Percentiles rank a stretch among this genome's conserved stretches.
Evolutionary conservation across 2,113 vertebrate species (phyloP).

Genomic region (Mustelus asterias): DNA sequence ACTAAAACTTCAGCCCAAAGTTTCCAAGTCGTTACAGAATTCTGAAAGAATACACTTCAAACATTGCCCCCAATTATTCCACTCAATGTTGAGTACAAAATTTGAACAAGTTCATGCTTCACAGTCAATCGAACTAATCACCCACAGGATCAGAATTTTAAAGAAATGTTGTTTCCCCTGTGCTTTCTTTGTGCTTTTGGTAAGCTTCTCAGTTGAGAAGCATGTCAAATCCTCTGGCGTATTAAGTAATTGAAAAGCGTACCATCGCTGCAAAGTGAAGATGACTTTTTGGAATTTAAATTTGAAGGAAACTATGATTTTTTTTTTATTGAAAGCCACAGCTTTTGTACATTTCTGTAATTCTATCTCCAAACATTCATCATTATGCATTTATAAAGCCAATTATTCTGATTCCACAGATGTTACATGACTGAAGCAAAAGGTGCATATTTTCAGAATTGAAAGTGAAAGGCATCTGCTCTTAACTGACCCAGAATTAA

Average conservation of each 20-base stretch:
- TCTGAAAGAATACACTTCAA: conserved; percentile 2
- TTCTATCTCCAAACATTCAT: neutral
- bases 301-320: neutral
- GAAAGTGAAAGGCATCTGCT: neutral
- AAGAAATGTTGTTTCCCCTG: neutral
- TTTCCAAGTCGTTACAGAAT: neutral
- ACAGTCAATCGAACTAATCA: neutral
- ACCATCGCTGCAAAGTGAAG: neutral
- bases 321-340: neutral
- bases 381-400: neutral
- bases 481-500: conserved; percentile 3
- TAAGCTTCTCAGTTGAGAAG: neutral
- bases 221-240: neutral
- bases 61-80: neutral
- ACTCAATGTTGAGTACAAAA: neutral
- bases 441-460: neutral
- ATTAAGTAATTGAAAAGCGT: neutral
- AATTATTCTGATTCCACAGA: neutral
- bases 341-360: neutral
- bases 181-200: neutral
- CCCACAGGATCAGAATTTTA: neutral
- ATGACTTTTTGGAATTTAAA: conserved; percentile 11
- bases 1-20: neutral
- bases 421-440: neutral
- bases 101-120: neutral